phyloP scores from a whole-genome alignment of 2,113 vertebrate species.

The Megaceryle torquata region DNA sequence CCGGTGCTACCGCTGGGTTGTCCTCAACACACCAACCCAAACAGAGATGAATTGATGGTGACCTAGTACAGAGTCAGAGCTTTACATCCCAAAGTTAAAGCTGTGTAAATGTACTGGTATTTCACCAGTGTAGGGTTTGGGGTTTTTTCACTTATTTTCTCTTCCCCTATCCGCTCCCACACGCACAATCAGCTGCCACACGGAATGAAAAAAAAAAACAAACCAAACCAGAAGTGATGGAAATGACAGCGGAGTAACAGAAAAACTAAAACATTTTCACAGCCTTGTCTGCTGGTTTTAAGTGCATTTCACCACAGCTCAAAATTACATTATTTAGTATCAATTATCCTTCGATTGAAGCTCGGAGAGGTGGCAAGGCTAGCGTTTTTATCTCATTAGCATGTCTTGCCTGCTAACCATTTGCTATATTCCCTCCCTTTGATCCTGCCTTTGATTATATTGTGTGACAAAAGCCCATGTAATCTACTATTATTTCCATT shows the following conservation, averaged over 20 bases:
- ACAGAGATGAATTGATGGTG: neutral
- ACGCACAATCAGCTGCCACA: neutral
- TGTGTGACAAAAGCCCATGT: slow-evolving; percentile 69
- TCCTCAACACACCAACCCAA: neutral
- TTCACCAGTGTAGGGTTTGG: neutral
- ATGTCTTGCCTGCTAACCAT: slow-evolving; percentile 75
- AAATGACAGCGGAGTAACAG: slow-evolving; percentile 49
- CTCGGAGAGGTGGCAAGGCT: slow-evolving; percentile 65
- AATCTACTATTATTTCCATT: slow-evolving; percentile 81
- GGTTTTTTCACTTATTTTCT: neutral
- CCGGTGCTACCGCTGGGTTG: accelerated
- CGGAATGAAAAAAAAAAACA: neutral
- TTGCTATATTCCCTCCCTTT: slow-evolving; percentile 74
- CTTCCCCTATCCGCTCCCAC: neutral
- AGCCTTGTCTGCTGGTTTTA: slow-evolving; percentile 57
- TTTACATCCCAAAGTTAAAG: neutral
- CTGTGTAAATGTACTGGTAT: neutral
- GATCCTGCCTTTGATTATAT: slow-evolving; percentile 77
- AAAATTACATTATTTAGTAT: slow-evolving; percentile 72
- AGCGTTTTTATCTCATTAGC: slow-evolving; percentile 77
- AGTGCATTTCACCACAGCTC: slow-evolving; percentile 63
- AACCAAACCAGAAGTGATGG: neutral
- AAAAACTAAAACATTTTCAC: slow-evolving; percentile 41
- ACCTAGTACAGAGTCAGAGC: neutral
- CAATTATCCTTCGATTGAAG: slow-evolving; percentile 69